These are phyloP conservation scores for Cataglyphis hispanica DNA, from an alignment of 1,140 invertebrate genomes.

Conservation along the genomic window DNA sequence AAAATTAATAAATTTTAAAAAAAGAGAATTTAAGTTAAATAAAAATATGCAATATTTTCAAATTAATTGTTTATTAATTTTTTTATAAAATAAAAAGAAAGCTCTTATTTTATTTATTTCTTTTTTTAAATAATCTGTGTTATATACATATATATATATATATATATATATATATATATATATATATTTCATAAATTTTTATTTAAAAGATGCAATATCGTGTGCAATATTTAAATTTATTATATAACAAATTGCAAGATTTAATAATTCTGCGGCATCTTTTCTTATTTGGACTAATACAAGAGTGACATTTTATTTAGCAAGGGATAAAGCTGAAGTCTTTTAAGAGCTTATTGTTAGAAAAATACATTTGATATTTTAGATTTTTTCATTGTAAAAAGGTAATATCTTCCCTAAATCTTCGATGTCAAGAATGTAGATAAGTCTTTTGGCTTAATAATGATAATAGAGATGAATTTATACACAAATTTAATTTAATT, in stretches of 20 bases:
- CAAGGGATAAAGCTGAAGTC: background rate
- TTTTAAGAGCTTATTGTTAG: slow-evolving; percentile 6
- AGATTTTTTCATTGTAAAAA: slow-evolving; percentile 57
- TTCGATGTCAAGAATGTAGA: slow-evolving; percentile 20
- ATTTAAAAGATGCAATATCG: background rate
- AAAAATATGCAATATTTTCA: background rate
- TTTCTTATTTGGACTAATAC: background rate
- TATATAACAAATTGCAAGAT: background rate
- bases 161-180: background rate
- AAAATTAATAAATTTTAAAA: background rate
- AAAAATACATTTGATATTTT: slow-evolving; percentile 41
- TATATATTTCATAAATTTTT: background rate
- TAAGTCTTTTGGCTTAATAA: background rate
- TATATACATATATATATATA: background rate
- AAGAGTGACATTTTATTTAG: slow-evolving; percentile 41
- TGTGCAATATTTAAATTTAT: background rate
- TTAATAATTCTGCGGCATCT: background rate
- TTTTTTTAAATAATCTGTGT: background rate
- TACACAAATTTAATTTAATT: background rate
- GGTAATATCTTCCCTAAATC: background rate
- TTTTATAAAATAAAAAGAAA: background rate
- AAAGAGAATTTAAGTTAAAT: background rate
- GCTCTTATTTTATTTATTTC: too few species aligned
- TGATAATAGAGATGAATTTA: slow-evolving; percentile 23
- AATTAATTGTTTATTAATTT: background rate